A percentile compares a stretch with the other conserved stretches of the same genome.
phyloP scores from a whole-genome alignment of 2,113 vertebrate genomes.

The Triplophysa dalaica region DNA sequence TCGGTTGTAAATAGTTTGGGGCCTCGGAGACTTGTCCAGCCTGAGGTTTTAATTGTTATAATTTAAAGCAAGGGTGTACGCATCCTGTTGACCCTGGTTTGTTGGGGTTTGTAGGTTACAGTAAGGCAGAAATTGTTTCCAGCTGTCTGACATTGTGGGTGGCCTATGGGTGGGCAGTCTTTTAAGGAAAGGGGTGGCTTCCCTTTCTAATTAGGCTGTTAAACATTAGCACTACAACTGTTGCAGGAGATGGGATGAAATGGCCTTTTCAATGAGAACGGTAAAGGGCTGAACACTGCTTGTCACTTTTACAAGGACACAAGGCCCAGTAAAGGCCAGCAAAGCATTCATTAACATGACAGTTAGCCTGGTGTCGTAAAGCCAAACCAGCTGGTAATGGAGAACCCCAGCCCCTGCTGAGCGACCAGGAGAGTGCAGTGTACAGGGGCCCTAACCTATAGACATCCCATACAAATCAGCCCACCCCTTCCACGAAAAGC shows the following conservation, averaged over 20 bases:
- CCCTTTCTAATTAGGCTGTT: constrained; percentile 45
- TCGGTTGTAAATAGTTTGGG: constrained; percentile 27
- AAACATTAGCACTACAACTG: constrained; percentile 48
- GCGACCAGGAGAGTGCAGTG: constrained; percentile 24
- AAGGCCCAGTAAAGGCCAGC: constrained; percentile 19
- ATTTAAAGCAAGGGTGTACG: constrained; percentile 36
- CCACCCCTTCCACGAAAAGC: constrained; percentile 12
- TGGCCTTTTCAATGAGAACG: constrained; percentile 35
- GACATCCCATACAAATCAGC: constrained; percentile 24
- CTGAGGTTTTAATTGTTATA: constrained; percentile 40
- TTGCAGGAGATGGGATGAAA: constrained; percentile 27
- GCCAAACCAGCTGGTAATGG: constrained; percentile 49
- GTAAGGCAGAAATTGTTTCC: constrained; percentile 26
- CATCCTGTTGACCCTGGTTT: constrained; percentile 38
- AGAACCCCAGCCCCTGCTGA: constrained; percentile 56
- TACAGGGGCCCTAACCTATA: constrained; percentile 27
- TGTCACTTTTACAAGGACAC: constrained; percentile 49
- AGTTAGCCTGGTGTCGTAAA: constrained; percentile 45
- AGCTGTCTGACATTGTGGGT: constrained; percentile 46
- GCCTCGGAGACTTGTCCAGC: constrained; percentile 5
- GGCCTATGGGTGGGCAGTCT: constrained; percentile 31
- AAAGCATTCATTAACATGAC: constrained; percentile 51
- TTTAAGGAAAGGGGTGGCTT: constrained; percentile 40
- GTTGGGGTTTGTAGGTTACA: constrained; percentile 8
- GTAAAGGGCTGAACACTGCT: constrained; percentile 27